Conservation (phyloP, 1,140 invertebrate genomes). For the Drosophila leontia region DNA sequence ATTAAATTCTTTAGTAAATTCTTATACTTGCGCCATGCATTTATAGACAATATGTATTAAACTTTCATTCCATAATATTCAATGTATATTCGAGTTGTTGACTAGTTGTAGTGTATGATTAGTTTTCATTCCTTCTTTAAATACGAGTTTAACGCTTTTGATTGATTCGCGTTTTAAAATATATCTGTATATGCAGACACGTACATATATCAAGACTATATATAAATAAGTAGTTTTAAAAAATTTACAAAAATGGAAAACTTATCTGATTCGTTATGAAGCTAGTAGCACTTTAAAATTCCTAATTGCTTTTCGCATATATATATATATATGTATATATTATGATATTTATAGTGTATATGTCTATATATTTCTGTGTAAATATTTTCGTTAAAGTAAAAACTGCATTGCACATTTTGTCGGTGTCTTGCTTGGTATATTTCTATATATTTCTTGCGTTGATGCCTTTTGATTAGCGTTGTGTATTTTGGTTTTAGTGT, state of each 20-base stretch:
- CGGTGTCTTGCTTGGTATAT: conserved; percentile 37
- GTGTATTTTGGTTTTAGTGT: conserved; percentile 61
- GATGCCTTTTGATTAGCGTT: conserved; percentile 64
- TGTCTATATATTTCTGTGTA: conserved; percentile 44
- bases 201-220: conserved; percentile 33
- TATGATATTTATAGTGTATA: conserved; percentile 39
- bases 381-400: conserved; percentile 72
- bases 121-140: conserved; percentile 19
- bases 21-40: conserved; percentile 48
- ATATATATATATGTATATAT: conserved; percentile 32
- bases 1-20: conserved; percentile 63
- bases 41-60: conserved; percentile 45
- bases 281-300: conserved; percentile 50
- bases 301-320: conserved; percentile 30
- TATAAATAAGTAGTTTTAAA: conserved; percentile 50
- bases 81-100: conserved; percentile 48
- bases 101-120: conserved; percentile 52
- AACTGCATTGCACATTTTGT: conserved; percentile 78
- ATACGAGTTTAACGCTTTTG: conserved; percentile 51
- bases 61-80: conserved; percentile 32
- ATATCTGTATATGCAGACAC: conserved; percentile 35
- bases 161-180: conserved; percentile 48
- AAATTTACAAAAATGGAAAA: conserved; percentile 78
- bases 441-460: conserved; percentile 41
- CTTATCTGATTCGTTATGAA: conserved; percentile 42